Base-by-base conservation (phyloP, 2,797 vertebrate species). In the Rhinogobio ventralis region DNA sequence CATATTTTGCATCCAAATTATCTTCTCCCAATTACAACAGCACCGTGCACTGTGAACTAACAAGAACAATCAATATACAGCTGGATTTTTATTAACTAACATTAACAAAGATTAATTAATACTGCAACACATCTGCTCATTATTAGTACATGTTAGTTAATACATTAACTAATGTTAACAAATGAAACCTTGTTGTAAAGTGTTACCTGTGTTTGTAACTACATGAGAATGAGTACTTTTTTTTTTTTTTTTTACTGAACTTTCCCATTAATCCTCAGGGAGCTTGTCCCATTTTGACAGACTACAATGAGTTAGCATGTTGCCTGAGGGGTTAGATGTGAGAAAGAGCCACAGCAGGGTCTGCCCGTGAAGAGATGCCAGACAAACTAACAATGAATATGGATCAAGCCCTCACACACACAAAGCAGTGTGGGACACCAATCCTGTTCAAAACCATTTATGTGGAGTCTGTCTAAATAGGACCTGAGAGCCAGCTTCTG, bases 351-450 rank as follows among this genome's bases (percentile, higher is more conserved):
- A 49, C 68, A 33, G 51, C 71, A 81, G 64, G 14, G 25, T 33
- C 68, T 81, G 36, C 46, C 73, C 11, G 19, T 28, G 74, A 74
- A 30, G 57, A 60, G 57, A 73, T 85, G 51, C 49, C 62, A 51
- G 57, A 66, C 81, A 81, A 83, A 85, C 67, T 86, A 86, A 83
- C 88, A 83, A 81, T 89, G 87, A 90, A 90, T 91, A 89, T 83
- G 76, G 83, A 90, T 89, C 68, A 91, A 83, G 36, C 60, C 36
- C 68, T 33, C 39, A 79, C 74, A 75, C 82, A 79, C 68, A 60
- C 85, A 85, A 79, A 53, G 79, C 7, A 75, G 62, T 72, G 82
- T 13, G 72, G 30, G 85, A 87, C 81, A 82, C 36, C 17, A 42
- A 46, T 78, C 72, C 79, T 88, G 85, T 84, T 85, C 86, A 83